These are phyloP conservation scores for Bilobella aurantiaca DNA, from an alignment of 1,140 invertebrate genomes.

Conservation along the genomic window DNA sequence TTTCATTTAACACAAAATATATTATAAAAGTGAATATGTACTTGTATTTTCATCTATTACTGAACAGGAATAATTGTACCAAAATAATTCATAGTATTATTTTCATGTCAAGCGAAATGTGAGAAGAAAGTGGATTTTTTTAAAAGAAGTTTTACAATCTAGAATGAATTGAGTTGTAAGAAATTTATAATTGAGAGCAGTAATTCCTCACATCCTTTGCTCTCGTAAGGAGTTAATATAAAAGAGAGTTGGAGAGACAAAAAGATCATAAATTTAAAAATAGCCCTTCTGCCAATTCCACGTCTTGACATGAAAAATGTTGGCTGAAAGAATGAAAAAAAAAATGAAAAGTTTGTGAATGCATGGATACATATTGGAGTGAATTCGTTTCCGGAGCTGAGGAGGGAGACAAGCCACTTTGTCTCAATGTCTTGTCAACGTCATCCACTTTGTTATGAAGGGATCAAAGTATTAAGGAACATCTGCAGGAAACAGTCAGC, in stretches of 20 bases:
- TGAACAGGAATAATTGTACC: no score
- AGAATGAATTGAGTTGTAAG: neutral
- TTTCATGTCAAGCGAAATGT: no score
- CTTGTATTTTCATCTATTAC: no score
- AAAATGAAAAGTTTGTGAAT: neutral
- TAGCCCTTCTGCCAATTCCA: neutral
- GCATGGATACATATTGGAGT: neutral
- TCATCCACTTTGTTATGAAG: neutral
- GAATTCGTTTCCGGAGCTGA: neutral
- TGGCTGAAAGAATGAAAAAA: neutral
- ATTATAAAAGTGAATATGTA: no score
- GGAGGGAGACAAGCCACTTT: slow-evolving; percentile 6
- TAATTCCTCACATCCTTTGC: neutral
- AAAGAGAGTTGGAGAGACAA: neutral
- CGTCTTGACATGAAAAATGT: slow-evolving; percentile 8
- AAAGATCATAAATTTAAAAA: neutral
- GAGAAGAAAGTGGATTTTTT: no score
- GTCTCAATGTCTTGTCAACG: slow-evolving; percentile 5
- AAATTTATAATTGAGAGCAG: slow-evolving; percentile 5
- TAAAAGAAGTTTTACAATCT: neutral
- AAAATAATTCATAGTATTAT: no score
- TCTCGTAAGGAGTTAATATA: neutral
- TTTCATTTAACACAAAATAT: no score
- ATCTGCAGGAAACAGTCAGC: neutral
- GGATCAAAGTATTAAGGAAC: neutral